Percentiles rank a stretch among this genome's conserved stretches.
phyloP scores from a whole-genome alignment of 2,888 invertebrate genomes.

The Halocaridina rubra region DNA sequence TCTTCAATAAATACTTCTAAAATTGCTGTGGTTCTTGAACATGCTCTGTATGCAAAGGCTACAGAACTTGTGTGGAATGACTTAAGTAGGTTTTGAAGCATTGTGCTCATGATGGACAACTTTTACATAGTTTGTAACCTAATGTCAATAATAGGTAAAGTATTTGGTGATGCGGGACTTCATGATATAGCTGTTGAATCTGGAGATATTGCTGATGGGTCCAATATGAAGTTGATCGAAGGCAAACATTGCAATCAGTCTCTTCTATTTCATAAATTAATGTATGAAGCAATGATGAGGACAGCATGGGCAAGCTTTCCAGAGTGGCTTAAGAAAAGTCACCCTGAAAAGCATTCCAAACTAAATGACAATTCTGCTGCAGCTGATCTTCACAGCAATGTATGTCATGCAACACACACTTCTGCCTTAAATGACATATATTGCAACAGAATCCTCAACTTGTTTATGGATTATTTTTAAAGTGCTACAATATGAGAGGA shows the following conservation, averaged over 20 bases:
- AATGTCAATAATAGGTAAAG: not conserved
- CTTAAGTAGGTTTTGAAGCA: not conserved
- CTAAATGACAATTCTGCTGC: not conserved
- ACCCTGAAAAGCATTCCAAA: not conserved
- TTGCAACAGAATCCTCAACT: not conserved
- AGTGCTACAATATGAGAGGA: not conserved
- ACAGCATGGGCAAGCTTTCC: not conserved
- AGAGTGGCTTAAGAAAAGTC: not conserved
- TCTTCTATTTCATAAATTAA: not conserved
- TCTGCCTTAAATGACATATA: not conserved
- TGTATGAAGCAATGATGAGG: not conserved
- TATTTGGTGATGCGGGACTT: not conserved
- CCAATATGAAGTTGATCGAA: not conserved
- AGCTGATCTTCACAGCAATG: not conserved
- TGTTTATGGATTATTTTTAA: not conserved
- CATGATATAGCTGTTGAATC: not conserved
- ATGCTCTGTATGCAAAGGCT: not conserved
- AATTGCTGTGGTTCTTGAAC: not conserved
- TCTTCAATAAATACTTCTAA: not conserved
- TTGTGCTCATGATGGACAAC: slow-evolving; percentile 9
- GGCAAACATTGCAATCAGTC: not conserved
- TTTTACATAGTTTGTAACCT: not conserved
- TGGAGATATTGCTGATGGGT: not conserved
- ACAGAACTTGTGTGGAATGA: not conserved
- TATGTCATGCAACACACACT: not conserved